A percentile compares a stretch with the other conserved stretches of the same genome.
These are phyloP conservation scores for Chaetodon trifasciatus DNA, from an alignment of 2,797 vertebrate species.

Conservation along the genomic window DNA sequence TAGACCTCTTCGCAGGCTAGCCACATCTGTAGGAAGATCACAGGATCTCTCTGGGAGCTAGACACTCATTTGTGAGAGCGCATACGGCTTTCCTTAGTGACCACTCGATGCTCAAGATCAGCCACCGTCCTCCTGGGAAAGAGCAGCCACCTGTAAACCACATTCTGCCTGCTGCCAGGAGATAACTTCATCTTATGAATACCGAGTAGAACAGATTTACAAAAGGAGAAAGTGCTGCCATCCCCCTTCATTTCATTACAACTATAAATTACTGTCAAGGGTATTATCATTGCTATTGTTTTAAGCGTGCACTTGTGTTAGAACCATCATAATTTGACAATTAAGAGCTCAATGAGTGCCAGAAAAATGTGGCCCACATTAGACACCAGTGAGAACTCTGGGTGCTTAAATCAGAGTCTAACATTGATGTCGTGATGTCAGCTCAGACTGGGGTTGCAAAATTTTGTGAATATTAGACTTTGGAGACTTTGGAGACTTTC, in stretches of 20 bases:
- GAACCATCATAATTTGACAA: neutral
- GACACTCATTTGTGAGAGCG: conserved; percentile 27
- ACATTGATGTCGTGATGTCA: neutral
- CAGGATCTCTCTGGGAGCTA: conserved; percentile 12
- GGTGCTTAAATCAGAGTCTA: neutral
- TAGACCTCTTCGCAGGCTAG: conserved; percentile 45
- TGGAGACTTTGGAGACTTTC: too few relatives aligned
- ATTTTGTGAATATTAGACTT: neutral
- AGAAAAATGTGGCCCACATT: neutral
- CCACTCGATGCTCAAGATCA: conserved; percentile 35
- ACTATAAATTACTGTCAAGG: neutral
- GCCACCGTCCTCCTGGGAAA: conserved; percentile 28
- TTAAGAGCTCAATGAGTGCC: neutral
- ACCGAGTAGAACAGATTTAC: conserved; percentile 1
- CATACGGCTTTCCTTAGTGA: conserved; percentile 37
- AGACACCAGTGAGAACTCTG: neutral
- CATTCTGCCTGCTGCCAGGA: conserved; percentile 9
- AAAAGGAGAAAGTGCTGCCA: neutral
- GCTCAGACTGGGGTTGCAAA: neutral
- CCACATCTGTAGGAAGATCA: conserved; percentile 37
- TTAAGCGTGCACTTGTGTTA: neutral
- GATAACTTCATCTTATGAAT: neutral
- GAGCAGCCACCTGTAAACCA: conserved; percentile 1
- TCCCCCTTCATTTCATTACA: neutral
- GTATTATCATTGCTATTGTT: conserved; percentile 2